Evolutionary conservation across 2,888 invertebrate species (phyloP), one percentile per base, ranked within the genome.

Genomic region (Lochmaea crataegi): DNA sequence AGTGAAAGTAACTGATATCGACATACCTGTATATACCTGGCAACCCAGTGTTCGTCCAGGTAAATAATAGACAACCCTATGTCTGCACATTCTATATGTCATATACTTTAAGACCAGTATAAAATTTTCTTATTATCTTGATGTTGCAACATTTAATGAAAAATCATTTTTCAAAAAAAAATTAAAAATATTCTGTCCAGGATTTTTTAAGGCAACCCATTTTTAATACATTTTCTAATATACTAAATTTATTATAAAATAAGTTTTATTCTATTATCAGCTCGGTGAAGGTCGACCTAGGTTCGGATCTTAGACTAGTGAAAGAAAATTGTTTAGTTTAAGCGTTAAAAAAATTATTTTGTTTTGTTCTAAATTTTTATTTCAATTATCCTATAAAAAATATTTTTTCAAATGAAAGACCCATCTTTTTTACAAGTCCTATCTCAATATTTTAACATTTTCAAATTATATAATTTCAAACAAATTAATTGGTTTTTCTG

Each of bases 191-290:
- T 16, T 51, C n/a, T 51, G 51, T n/a, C 51, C 51, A 51, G n/a
- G 6, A n/a, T 51, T 51, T 51, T 51, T 51, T 7, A 16, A 1
- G 16, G 3, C 4, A 51, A n/a, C 16, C 51, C 51, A 51, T 51
- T 51, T 51, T 51, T n/a, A 51, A 51, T 51, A 7, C 16, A 51
- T 51, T 51, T 51, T 51, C 51, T 51, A 51, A 51, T 51, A 51
- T 51, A 51, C 51, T 51, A 51, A n/a, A 51, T 51, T 51, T 16
- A 51, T 51, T 51, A 51, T 51, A 41, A 41, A 41, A 41, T 41
- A 51, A 16, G 51, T 51, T 16, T 51, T 16, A 51, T 51, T 51
- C 51, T 51, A n/a, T 51, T 51, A 51, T 51, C 51, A 51, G 51
- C 51, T 16, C n/a, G 16, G 51, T 51, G 51, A 51, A 51, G 51